These are phyloP conservation scores for Sinosuthora webbiana DNA, from an alignment of 2,113 vertebrate species.

Conservation along the genomic window DNA sequence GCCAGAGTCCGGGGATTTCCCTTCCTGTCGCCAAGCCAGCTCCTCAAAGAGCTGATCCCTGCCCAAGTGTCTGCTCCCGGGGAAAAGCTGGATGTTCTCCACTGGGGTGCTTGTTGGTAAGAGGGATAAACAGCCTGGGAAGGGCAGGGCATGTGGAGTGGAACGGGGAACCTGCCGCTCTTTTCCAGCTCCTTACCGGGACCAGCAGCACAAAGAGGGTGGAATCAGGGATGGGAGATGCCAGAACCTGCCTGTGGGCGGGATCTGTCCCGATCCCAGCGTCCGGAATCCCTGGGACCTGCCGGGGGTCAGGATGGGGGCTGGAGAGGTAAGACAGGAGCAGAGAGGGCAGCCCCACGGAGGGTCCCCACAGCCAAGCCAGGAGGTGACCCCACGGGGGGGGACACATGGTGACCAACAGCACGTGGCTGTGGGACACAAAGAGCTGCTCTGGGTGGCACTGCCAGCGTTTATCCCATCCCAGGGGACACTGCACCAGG, in stretches of 20 bases:
- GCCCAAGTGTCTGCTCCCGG: not conserved
- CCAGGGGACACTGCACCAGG: fast-evolving
- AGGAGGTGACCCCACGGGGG: not conserved
- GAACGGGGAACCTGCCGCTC: not conserved
- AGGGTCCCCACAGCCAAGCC: too few relatives aligned
- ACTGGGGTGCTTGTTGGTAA: not conserved
- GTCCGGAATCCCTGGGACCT: fast-evolving
- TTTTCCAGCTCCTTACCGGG: fast-evolving
- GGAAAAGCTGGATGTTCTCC: not conserved
- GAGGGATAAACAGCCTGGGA: not conserved
- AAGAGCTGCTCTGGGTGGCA: not conserved
- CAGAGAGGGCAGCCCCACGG: not conserved
- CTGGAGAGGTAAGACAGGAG: not conserved
- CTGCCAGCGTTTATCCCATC: not conserved
- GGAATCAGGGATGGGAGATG: not conserved
- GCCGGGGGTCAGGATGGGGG: not conserved
- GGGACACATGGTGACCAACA: fast-evolving
- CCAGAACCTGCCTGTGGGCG: fast-evolving
- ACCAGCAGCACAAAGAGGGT: not conserved
- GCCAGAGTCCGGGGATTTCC: conserved; percentile 10
- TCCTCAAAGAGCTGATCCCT: not conserved
- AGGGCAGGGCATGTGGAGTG: not conserved
- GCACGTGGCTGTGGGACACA: fast-evolving
- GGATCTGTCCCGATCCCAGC: fast-evolving
- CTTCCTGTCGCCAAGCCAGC: not conserved